Evolutionary conservation across 1,140 invertebrate genomes (phyloP).

Genomic region (Lanistes nyassanus): DNA sequence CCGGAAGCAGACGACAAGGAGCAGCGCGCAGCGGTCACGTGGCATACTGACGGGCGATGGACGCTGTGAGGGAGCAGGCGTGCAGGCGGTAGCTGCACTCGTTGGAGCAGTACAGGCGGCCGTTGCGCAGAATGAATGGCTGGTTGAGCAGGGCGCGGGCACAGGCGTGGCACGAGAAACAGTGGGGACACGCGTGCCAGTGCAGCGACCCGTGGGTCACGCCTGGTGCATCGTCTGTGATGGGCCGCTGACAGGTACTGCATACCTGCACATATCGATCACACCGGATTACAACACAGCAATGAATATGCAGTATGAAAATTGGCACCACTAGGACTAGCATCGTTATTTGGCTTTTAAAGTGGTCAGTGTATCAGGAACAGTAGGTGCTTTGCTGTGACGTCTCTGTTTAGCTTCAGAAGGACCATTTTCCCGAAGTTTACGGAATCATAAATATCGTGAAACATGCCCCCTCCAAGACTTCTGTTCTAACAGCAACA

Average conservation of each 20-base stretch:
- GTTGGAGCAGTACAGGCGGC: slow-evolving; percentile 85
- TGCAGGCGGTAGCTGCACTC: slow-evolving; percentile 45
- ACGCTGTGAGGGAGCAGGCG: slow-evolving; percentile 22
- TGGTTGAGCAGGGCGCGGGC: slow-evolving; percentile 86
- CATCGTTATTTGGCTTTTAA: too few species aligned
- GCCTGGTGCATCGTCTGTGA: slow-evolving; percentile 94
- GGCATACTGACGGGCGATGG: slow-evolving; percentile 33
- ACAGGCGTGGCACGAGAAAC: slow-evolving; percentile 95
- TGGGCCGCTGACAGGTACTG: slow-evolving; percentile 93
- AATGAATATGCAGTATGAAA: too few species aligned
- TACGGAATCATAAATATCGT: too few species aligned
- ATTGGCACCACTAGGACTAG: too few species aligned
- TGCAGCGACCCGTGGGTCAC: slow-evolving; percentile 97
- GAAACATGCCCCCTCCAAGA: too few species aligned
- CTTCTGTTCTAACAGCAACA: too few species aligned
- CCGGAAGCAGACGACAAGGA: too few species aligned
- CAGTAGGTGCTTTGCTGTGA: too few species aligned
- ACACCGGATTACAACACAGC: background rate
- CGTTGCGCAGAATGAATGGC: slow-evolving; percentile 89
- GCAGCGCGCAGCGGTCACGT: slow-evolving; percentile 9
- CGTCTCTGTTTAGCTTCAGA: too few species aligned
- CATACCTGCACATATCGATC: slow-evolving; percentile 78
- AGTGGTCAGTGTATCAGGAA: too few species aligned
- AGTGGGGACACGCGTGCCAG: slow-evolving; percentile 95
- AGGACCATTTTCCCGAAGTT: too few species aligned